These are phyloP conservation scores for Epistrophella euchroma DNA, from an alignment of 2,888 invertebrate genomes.

Conservation along the genomic window DNA sequence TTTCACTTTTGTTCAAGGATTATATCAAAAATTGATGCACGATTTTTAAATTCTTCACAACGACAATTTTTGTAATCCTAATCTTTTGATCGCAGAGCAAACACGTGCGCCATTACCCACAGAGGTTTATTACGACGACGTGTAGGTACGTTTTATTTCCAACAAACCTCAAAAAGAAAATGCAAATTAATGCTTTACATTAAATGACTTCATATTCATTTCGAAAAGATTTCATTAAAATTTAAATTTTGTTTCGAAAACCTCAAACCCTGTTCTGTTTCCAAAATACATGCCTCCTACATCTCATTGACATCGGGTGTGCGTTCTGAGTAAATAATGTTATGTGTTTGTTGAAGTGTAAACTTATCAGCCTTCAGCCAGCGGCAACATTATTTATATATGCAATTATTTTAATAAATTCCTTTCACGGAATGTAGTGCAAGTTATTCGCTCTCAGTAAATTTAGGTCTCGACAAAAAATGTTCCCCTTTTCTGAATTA, in stretches of 20 bases:
- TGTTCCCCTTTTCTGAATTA: conserved; percentile 20
- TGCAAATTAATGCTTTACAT: neutral
- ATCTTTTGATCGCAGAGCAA: neutral
- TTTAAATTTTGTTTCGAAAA: conserved; percentile 2
- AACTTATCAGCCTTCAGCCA: conserved; percentile 31
- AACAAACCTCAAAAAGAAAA: conserved; percentile 5
- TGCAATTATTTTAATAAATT: conserved; percentile 54
- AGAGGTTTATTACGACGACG: no score
- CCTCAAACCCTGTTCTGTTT: neutral
- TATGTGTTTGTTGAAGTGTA: conserved; percentile 21
- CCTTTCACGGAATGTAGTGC: conserved; percentile 36
- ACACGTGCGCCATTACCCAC: neutral
- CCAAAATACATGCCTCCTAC: neutral
- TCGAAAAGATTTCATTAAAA: conserved; percentile 16
- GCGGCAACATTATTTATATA: conserved; percentile 32
- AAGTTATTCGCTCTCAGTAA: conserved; percentile 42
- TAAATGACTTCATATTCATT: neutral
- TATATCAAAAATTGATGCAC: neutral
- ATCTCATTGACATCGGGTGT: conserved; percentile 13
- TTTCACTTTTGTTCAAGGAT: no score
- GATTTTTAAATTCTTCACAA: neutral
- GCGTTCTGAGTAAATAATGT: conserved; percentile 15
- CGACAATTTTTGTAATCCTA: neutral
- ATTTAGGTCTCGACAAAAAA: conserved; percentile 45
- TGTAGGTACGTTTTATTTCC: neutral